These are phyloP conservation scores for Battus philenor DNA, from an alignment of 1,140 invertebrate species.

Conservation along the genomic window DNA sequence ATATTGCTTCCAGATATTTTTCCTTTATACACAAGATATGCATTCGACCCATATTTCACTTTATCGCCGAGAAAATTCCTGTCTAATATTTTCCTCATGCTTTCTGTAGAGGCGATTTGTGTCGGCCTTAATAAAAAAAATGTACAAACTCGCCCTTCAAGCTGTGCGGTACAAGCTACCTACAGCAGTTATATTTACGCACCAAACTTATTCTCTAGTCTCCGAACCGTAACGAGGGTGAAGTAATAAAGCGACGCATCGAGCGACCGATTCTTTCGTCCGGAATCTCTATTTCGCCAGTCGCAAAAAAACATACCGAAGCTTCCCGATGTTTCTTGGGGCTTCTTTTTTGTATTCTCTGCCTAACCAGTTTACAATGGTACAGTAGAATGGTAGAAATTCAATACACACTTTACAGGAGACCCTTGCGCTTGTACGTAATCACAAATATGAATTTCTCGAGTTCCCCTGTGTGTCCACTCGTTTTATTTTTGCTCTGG, in stretches of 20 bases:
- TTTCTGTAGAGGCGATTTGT: too few relatives aligned
- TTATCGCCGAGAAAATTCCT: too few relatives aligned
- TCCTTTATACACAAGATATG: too few relatives aligned
- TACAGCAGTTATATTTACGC: too few relatives aligned
- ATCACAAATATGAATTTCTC: slow-evolving; percentile 8
- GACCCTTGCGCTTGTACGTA: slow-evolving; percentile 17
- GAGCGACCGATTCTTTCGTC: neutral
- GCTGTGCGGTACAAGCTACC: too few relatives aligned
- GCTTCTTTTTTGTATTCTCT: slow-evolving; percentile 23
- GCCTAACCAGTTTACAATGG: slow-evolving; percentile 27
- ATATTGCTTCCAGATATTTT: too few relatives aligned
- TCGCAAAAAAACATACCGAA: slow-evolving; percentile 16
- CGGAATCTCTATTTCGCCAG: neutral
- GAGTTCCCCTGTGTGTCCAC: neutral
- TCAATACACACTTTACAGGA: slow-evolving; percentile 38
- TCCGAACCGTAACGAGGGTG: neutral
- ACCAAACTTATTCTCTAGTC: too few relatives aligned
- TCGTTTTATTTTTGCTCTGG: slow-evolving; percentile 11
- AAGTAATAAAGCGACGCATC: neutral
- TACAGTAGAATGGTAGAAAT: slow-evolving; percentile 33
- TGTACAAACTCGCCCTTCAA: too few relatives aligned
- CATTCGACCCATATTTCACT: too few relatives aligned
- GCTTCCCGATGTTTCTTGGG: slow-evolving; percentile 25
- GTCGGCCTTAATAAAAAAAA: too few relatives aligned
- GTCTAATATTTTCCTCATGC: too few relatives aligned